Conservation (phyloP, 2,797 vertebrate species). For the Fistularia commersonii region DNA sequence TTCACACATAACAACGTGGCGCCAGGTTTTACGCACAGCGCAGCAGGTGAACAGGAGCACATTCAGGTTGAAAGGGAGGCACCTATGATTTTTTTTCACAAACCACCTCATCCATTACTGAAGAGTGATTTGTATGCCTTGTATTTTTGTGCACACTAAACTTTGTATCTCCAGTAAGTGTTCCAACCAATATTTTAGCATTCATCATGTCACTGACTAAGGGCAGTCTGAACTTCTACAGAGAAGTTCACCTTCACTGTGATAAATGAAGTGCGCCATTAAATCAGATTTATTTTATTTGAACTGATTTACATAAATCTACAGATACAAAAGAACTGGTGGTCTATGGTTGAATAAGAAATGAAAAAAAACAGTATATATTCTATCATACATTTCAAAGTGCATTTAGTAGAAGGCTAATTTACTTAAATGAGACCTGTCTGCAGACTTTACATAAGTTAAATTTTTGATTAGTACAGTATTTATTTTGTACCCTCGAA, state of each 20-base stretch:
- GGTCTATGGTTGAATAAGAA: conserved; percentile 53
- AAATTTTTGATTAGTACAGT: conserved; percentile 62
- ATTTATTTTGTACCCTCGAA: conserved; percentile 39
- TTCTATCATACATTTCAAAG: conserved; percentile 81
- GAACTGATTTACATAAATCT: conserved; percentile 69
- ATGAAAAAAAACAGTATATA: conserved; percentile 58
- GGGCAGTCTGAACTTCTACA: neutral
- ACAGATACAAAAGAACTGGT: conserved; percentile 72
- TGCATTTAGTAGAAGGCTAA: conserved; percentile 79
- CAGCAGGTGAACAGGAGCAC: too few species aligned
- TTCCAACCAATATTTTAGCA: too few species aligned
- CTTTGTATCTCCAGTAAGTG: too few species aligned
- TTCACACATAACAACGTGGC: too few species aligned
- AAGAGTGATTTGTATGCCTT: too few species aligned
- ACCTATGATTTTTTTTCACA: too few species aligned
- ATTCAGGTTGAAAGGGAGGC: too few species aligned
- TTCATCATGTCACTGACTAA: too few species aligned
- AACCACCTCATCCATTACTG: too few species aligned
- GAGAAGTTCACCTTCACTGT: conserved; percentile 9
- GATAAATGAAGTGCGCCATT: conserved; percentile 40
- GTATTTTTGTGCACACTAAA: too few species aligned
- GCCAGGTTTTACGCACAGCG: too few species aligned
- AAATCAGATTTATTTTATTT: conserved; percentile 80
- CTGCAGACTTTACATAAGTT: conserved; percentile 62
- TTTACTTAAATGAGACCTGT: conserved; percentile 65